Evolutionary conservation across 2,113 vertebrate genomes (phyloP).

Genomic region (Pterophyllum scalare): DNA sequence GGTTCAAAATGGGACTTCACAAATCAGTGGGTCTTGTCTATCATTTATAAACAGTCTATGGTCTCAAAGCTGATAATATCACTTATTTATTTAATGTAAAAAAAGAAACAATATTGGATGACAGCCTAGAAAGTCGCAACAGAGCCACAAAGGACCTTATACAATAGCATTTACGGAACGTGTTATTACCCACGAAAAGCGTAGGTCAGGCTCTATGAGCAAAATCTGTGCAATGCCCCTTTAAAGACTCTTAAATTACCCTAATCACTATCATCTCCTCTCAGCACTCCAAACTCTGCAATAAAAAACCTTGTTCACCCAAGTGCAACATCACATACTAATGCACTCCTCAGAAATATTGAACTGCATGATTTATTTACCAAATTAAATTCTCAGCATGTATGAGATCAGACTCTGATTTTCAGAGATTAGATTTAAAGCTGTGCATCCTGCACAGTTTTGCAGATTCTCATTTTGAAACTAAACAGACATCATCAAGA

Average conservation of each 20-base stretch:
- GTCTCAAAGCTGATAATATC: neutral
- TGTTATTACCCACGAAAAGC: neutral
- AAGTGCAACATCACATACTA: conserved; percentile 37
- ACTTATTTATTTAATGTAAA: neutral
- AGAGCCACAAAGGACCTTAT: neutral
- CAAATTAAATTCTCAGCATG: conserved; percentile 63
- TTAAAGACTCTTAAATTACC: neutral
- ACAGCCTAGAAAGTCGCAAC: neutral
- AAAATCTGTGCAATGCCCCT: neutral
- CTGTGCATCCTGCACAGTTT: conserved; percentile 42
- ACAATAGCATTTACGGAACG: neutral
- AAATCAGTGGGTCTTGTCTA: neutral
- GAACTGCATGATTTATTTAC: conserved; percentile 42
- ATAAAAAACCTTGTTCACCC: conserved; percentile 13
- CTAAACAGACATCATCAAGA: conserved; percentile 56
- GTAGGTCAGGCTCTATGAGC: neutral
- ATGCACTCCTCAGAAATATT: conserved; percentile 43
- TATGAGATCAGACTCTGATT: conserved; percentile 50
- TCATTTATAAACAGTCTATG: neutral
- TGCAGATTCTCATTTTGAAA: conserved; percentile 53
- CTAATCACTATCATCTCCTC: neutral
- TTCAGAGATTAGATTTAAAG: conserved; percentile 54
- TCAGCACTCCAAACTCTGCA: conserved; percentile 7
- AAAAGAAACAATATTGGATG: neutral
- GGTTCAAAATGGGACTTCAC: neutral